These are phyloP conservation scores for Urocitellus parryii DNA, from an alignment of 2,113 vertebrate species.

Conservation along the genomic window DNA sequence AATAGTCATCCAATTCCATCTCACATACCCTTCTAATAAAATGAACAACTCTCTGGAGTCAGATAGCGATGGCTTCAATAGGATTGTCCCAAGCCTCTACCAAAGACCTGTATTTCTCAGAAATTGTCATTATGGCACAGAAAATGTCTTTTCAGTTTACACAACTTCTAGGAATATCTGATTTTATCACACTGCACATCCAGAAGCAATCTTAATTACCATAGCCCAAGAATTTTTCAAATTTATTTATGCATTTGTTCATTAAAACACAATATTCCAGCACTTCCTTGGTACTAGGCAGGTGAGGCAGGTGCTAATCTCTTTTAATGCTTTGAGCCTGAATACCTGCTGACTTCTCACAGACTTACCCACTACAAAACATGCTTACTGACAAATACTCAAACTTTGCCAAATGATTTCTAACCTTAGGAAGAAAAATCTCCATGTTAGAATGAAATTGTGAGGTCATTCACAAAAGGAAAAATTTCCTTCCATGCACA, in stretches of 20 bases:
- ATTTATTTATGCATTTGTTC: neutral
- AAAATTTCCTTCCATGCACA: constrained; percentile 8
- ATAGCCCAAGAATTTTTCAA: neutral
- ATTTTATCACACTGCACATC: neutral
- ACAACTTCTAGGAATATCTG: constrained; percentile 5
- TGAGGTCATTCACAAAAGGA: constrained; percentile 40
- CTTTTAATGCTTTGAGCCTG: neutral
- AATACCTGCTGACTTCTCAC: neutral
- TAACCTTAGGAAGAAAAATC: constrained; percentile 52
- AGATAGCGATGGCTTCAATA: neutral
- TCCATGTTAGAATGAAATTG: neutral
- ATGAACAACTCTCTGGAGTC: neutral
- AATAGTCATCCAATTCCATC: neutral
- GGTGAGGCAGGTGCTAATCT: neutral
- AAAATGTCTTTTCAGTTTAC: neutral
- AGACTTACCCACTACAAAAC: neutral
- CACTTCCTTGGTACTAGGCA: neutral
- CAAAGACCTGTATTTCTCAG: neutral
- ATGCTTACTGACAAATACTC: neutral
- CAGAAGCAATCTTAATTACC: neutral
- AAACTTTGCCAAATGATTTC: constrained; percentile 32
- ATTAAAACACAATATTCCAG: neutral
- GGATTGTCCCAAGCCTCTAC: neutral
- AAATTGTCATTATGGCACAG: neutral
- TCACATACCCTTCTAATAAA: neutral